Base-by-base conservation (phyloP, 2,113 vertebrate genomes). In the Amphiprion ocellaris region DNA sequence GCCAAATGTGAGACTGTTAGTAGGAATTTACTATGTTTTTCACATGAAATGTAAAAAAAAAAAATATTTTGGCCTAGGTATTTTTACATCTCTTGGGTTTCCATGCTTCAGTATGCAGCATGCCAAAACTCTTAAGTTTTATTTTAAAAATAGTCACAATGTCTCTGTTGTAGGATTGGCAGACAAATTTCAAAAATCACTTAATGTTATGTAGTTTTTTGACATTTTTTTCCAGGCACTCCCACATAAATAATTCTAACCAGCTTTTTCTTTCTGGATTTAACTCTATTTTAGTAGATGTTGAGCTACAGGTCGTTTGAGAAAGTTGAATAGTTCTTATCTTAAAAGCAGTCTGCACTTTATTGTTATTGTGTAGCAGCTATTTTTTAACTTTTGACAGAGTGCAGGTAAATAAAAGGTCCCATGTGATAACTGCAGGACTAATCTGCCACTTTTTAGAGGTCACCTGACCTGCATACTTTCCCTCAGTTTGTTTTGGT, bases 401-500 rank as follows among this genome's bases (percentile, higher is more conserved):
- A 52, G 12, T 49, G 12, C 8, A 10, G 4, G 39, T 16, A 69
- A 60, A 55, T 17, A 11, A 44, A 2, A 50, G 21, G 1, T 49
- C 41, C 12, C 26, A 14, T 26, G 21, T 19, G 24, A 67, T 4
- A 47, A n/a, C 11, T 47, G 63, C 26, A 62, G 56, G n/a, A 49
- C 28, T 55, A 30, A 69, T 66, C 50, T 33, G 47, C 65, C 15
- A n/a, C 19, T 63, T 4, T 59, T 49, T 61, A 46, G 77, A 83
- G 87, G 87, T 90, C 77, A 87, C 68, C 65, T 68, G 74, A 77
- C 88, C 86, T 80, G 84, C 84, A 90, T 88, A 19, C 58, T 65
- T 28, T 47, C 44, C 50, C 67, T 55, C 10, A 2, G 26, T 82
- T 85, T 92, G 84, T 86, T 91, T 88, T 89, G 63, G 66, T 74